Base-by-base conservation (phyloP, 2,113 vertebrate genomes). In the Heliornis fulica region DNA sequence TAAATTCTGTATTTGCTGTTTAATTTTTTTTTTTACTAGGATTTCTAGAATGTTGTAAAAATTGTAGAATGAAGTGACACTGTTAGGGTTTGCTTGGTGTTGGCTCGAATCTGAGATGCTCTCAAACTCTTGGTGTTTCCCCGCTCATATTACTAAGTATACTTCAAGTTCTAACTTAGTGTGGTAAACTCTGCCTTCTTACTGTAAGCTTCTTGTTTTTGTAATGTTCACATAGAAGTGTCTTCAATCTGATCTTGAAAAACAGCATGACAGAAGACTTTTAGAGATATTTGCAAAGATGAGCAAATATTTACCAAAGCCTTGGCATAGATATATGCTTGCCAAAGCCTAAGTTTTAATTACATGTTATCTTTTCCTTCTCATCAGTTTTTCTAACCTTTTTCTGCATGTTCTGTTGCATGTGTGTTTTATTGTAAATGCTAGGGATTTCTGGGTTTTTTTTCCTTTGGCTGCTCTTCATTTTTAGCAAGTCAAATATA, bases 401-500 rank as follows among this genome's bases (percentile, higher is more conserved):
- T 75, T 91, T 90, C 56, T 97, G 96, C 96, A 96, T 96, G 92
- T 94, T 90, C 51, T 81, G 71, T 95, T 93, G 94, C 94, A 96
- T 95, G 83, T 96, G 38, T 93, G 46, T 94, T 26, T 84, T 94
- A 69, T 8, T 88, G 59, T 94, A 90, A 94, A 87, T 83, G 85
- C 79, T 86, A 81, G 72, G 79, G 48, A 25, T 87, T 93, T 90
- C 45, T 88, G 13, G 46, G 46, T 19, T 46, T 46, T 5, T 87
- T 92, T 91, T 80, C 3, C 23, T 86, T 94, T 92, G 93, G 88
- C 88, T 94, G 87, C 85, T 93, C 25, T 81, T 92, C 50, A 63
- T 96, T 94, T 93, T 96, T 90, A 93, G 71, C 83, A 87, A 94
- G 60, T 31, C 38, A 4, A 75, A 68, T 78, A 83, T 13, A 80